Evolutionary conservation across 2,113 vertebrate species (phyloP), one percentile per base, ranked within the genome.

Genomic region (Neodon shergylaensis): DNA sequence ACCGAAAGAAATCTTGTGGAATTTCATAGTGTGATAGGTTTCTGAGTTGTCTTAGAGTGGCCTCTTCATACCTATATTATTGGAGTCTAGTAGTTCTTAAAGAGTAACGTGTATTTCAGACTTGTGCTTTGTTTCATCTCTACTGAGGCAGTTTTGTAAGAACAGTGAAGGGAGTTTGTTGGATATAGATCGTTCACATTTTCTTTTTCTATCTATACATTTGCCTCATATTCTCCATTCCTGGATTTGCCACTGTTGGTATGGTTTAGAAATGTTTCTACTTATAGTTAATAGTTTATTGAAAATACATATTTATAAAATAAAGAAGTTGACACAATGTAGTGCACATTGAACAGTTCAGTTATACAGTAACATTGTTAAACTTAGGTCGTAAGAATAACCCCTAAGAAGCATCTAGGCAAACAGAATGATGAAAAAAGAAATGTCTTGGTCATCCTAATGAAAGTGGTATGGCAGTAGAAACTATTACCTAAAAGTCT

Each of bases 401-500:
- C 22, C 73, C 39, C 83, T 72, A 83, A 91, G 77, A 66, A 86
- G 24, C 24, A 61, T 88, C 22, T 94, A 74, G 68, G 63, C 44
- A 92, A 33, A 91, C 10, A 76, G 31, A 70, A 21, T 76, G 61
- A 26, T 81, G 83, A 54, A 61, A 70, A 81, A 79, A 89, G 49
- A 94, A 90, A 93, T 77, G 28, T 93, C 14, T n/a, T 49, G 49
- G 58, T 91, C 19, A 58, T 4, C 74, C 22, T 79, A 88, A 66
- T 93, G 85, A 96, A 82, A 92, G 19, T 65, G 88, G 24, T 95
- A 63, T 92, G 54, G 4, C 66, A 89, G 8, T 1, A 88, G 11
- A 88, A 95, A 92, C 44, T 88, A 72, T 82, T 91, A 54, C 90
- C 70, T 92, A 87, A 52, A 90, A 88, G 74, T 86, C 26, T 91